Conservation (phyloP, 2,888 invertebrate species). For the Adelphocoris suturalis region DNA sequence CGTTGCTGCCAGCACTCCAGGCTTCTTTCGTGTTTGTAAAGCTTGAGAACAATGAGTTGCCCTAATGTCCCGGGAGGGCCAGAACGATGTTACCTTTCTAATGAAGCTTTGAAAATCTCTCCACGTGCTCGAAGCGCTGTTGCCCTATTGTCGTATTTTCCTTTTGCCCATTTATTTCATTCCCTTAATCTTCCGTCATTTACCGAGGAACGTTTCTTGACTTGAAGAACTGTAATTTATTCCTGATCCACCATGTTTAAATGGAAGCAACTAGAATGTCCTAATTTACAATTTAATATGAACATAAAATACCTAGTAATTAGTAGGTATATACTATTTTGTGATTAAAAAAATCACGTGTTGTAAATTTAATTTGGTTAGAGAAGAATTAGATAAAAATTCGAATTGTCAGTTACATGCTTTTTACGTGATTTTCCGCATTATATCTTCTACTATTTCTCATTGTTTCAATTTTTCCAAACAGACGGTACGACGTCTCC, state of each 20-base stretch:
- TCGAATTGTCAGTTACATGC: too few species aligned
- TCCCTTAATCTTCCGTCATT: background rate
- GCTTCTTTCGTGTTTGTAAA: background rate
- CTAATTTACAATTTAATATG: too few species aligned
- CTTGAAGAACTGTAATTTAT: background rate
- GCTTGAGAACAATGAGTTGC: background rate
- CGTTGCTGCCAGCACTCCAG: background rate
- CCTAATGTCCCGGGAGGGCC: background rate
- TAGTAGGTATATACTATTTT: too few species aligned
- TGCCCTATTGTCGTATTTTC: constrained; percentile 21
- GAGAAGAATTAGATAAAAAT: too few species aligned
- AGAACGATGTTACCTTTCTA: constrained; percentile 10
- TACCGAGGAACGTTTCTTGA: background rate
- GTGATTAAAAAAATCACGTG: too few species aligned
- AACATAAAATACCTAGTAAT: too few species aligned
- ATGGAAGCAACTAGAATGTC: too few species aligned
- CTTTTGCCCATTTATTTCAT: background rate
- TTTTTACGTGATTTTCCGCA: too few species aligned
- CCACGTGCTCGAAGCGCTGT: constrained; percentile 16
- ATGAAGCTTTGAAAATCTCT: constrained; percentile 16
- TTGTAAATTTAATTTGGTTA: too few species aligned
- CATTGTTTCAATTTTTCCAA: too few species aligned
- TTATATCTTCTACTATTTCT: too few species aligned
- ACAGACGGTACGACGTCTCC: too few species aligned
- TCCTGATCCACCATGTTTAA: background rate